phyloP scores from a whole-genome alignment of 2,888 invertebrate genomes.

The Strigamia transsilvanica region DNA sequence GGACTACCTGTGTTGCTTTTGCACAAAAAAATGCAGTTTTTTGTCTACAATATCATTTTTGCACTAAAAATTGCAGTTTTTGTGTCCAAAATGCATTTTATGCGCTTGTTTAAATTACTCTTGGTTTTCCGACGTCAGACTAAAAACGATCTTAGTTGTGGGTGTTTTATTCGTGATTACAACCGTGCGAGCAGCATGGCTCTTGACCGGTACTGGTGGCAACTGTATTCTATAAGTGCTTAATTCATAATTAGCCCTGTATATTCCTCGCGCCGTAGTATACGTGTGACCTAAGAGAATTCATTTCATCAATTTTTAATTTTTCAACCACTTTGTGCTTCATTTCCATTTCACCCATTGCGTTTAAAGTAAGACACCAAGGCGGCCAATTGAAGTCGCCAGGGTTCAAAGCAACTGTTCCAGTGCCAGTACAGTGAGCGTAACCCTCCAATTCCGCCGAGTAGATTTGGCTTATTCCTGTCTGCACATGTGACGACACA shows the following conservation, averaged over 20 bases:
- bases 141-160: background rate
- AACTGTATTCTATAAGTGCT: background rate
- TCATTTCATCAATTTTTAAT: background rate
- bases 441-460: constrained; percentile 42
- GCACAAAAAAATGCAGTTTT: too few species aligned
- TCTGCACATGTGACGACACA: background rate
- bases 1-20: too few species aligned
- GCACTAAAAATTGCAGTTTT: background rate
- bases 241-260: constrained; percentile 9
- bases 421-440: constrained; percentile 51
- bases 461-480: background rate
- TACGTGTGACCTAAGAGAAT: background rate
- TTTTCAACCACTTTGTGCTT: too few species aligned
- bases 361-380: constrained; percentile 45
- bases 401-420: constrained; percentile 19
- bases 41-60: too few species aligned
- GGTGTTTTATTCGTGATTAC: constrained; percentile 10
- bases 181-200: background rate
- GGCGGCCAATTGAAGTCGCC: constrained; percentile 50
- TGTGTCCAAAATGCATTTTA: background rate
- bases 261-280: background rate
- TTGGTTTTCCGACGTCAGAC: background rate
- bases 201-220: background rate
- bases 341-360: constrained; percentile 6
- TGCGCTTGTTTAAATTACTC: background rate